Percentiles rank a stretch among this genome's conserved stretches.
Evolutionary conservation across 2,888 invertebrate genomes (phyloP).

Genomic region (Arrhopalites spinosus): DNA sequence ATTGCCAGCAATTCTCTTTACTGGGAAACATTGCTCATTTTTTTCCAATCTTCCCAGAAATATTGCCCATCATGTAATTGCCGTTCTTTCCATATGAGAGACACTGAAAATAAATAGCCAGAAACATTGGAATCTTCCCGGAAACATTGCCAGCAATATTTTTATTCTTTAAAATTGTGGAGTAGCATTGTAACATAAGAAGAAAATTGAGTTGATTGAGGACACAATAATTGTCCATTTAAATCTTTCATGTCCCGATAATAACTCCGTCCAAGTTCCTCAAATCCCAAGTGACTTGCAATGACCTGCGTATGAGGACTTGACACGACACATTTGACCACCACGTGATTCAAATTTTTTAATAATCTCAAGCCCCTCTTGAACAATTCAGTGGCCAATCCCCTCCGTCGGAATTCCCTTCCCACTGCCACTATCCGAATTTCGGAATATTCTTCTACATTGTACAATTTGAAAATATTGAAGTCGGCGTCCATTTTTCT

Average conservation of each 20-base stretch:
- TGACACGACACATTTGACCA: constrained; percentile 38
- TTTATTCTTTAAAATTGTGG: too few species aligned
- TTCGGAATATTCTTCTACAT: constrained; percentile 33
- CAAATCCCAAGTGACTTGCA: constrained; percentile 33
- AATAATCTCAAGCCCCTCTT: constrained; percentile 15
- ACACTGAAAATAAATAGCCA: too few species aligned
- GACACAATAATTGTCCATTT: constrained; percentile 18
- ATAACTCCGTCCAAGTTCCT: constrained; percentile 6
- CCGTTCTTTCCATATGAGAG: too few species aligned
- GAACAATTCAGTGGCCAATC: constrained; percentile 37
- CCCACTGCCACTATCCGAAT: constrained; percentile 29
- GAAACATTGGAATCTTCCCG: too few species aligned
- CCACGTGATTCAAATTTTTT: constrained; percentile 9
- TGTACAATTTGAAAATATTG: constrained; percentile 16
- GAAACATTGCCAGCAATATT: too few species aligned
- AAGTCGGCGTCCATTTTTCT: too few species aligned
- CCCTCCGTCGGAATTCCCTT: constrained; percentile 28
- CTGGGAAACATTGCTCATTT: too few species aligned
- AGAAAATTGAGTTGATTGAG: too few species aligned
- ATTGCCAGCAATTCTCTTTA: too few species aligned
- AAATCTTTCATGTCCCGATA: constrained; percentile 1
- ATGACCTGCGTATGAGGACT: constrained; percentile 33
- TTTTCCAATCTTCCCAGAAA: too few species aligned
- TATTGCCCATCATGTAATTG: too few species aligned
- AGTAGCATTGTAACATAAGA: too few species aligned